Conservation (phyloP, 1,140 invertebrate species). For the Drosophila ananassae region DNA sequence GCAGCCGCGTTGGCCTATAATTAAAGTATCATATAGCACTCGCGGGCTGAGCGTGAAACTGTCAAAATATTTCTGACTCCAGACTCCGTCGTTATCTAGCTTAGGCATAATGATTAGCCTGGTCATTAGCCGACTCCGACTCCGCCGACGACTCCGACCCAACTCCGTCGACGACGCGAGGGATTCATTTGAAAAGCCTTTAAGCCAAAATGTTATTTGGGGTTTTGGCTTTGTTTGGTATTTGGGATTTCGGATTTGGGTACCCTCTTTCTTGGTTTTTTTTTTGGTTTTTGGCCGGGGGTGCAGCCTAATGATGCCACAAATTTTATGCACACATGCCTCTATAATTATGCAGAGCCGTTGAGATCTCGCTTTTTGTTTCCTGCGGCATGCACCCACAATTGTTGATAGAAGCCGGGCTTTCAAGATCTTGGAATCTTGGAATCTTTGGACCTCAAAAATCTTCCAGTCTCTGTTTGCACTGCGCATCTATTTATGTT, state of each 20-base stretch:
- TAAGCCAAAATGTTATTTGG: conserved; percentile 73
- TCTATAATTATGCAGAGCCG: conserved; percentile 69
- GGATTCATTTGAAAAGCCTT: conserved; percentile 82
- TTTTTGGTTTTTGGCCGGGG: conserved; percentile 63
- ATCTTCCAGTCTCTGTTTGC: conserved; percentile 54
- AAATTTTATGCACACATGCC: conserved; percentile 79
- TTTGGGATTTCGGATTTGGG: conserved; percentile 30
- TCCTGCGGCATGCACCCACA: conserved; percentile 46
- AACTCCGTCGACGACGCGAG: conserved; percentile 33
- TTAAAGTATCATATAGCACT: conserved; percentile 82
- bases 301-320: conserved; percentile 80
- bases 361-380: conserved; percentile 28
- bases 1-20: conserved; percentile 60
- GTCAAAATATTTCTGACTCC: conserved; percentile 75
- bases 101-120: conserved; percentile 79
- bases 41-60: conserved; percentile 78
- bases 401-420: background rate
- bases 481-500: conserved; percentile 75
- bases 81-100: conserved; percentile 67
- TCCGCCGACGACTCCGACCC: conserved; percentile 14
- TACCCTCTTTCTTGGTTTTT: conserved; percentile 1
- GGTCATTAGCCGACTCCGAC: conserved; percentile 64
- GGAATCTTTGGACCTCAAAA: conserved; percentile 3
- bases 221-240: conserved; percentile 43
- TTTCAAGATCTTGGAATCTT: conserved; percentile 17